Evolutionary conservation across 92 coral and sea anemone genomes (phyloP).

Genomic region (Pocillopora meandrina): DNA sequence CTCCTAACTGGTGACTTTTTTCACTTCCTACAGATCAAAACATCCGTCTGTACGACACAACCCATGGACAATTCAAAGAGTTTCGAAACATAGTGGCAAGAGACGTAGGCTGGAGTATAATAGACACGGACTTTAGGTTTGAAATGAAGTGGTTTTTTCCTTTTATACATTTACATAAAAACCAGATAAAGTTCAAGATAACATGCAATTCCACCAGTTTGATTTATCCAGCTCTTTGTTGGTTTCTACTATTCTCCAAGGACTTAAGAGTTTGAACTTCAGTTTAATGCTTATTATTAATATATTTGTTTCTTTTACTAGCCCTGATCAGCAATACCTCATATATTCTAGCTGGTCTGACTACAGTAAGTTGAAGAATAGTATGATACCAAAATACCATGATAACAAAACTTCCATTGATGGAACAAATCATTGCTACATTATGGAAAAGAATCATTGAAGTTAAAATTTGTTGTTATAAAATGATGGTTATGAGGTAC

Average conservation of each 20-base stretch:
- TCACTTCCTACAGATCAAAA: constrained; percentile 68
- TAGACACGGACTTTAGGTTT: constrained; percentile 96
- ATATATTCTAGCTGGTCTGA: constrained; percentile 99
- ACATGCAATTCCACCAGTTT: too few relatives aligned
- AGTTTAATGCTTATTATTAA: background rate
- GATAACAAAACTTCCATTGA: background rate
- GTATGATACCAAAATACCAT: background rate
- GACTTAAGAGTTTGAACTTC: too few relatives aligned
- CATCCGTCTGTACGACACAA: constrained; percentile 83
- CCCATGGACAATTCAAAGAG: constrained; percentile 74
- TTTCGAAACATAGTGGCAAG: constrained; percentile 83
- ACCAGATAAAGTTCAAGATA: too few relatives aligned
- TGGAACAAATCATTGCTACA: too few relatives aligned
- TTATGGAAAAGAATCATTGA: too few relatives aligned
- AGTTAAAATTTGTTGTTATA: too few relatives aligned
- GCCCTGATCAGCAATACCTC: constrained; percentile 91
- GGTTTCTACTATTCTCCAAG: too few relatives aligned
- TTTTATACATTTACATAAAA: too few relatives aligned
- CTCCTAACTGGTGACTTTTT: background rate
- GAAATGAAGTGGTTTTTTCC: too few relatives aligned
- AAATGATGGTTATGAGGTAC: too few relatives aligned
- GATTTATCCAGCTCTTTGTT: too few relatives aligned
- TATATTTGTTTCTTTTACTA: constrained; percentile 21
- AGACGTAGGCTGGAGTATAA: constrained; percentile 95
- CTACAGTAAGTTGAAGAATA: constrained; percentile 67